A percentile compares a stretch with the other conserved stretches of the same genome.
These are phyloP conservation scores for Bombus impatiens DNA, from an alignment of 1,140 invertebrate species.

Conservation along the genomic window DNA sequence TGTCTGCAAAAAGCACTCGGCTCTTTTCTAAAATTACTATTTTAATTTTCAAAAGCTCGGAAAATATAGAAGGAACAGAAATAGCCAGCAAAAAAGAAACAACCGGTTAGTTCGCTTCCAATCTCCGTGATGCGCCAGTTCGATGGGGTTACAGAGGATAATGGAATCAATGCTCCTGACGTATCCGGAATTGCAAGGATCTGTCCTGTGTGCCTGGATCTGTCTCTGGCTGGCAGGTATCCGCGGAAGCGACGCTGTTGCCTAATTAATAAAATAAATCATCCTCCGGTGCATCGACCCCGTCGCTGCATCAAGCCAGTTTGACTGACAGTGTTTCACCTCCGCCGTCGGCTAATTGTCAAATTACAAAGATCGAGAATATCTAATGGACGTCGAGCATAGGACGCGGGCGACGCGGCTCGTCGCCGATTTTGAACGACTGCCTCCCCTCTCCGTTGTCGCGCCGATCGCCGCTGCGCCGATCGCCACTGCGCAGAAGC, in stretches of 20 bases:
- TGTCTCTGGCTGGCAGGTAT: slow-evolving; percentile 33
- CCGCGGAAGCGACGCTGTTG: slow-evolving; percentile 45
- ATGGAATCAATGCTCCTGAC: slow-evolving; percentile 55
- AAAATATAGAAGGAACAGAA: too few relatives aligned
- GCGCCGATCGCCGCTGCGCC: neutral
- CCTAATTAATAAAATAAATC: slow-evolving; percentile 70
- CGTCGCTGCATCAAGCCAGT: slow-evolving; percentile 59
- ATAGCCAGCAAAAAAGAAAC: neutral
- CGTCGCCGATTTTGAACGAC: slow-evolving; percentile 37
- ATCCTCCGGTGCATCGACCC: slow-evolving; percentile 54
- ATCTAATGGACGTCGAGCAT: slow-evolving; percentile 62
- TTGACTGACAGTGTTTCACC: slow-evolving; percentile 71
- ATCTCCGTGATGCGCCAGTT: neutral
- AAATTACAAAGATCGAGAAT: slow-evolving; percentile 73
- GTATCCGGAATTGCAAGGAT: slow-evolving; percentile 33
- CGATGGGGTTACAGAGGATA: slow-evolving; percentile 18
- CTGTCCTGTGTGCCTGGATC: neutral
- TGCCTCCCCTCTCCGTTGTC: neutral
- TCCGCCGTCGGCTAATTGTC: slow-evolving; percentile 71
- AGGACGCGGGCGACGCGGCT: slow-evolving; percentile 35
- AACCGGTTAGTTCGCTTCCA: too few relatives aligned
- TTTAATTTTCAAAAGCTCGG: too few relatives aligned
- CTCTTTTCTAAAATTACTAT: too few relatives aligned
- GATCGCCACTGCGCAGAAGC: slow-evolving; percentile 69
- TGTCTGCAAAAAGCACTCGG: neutral